phyloP scores from a whole-genome alignment of 2,888 invertebrate species.

The Apotomis betuletana region DNA sequence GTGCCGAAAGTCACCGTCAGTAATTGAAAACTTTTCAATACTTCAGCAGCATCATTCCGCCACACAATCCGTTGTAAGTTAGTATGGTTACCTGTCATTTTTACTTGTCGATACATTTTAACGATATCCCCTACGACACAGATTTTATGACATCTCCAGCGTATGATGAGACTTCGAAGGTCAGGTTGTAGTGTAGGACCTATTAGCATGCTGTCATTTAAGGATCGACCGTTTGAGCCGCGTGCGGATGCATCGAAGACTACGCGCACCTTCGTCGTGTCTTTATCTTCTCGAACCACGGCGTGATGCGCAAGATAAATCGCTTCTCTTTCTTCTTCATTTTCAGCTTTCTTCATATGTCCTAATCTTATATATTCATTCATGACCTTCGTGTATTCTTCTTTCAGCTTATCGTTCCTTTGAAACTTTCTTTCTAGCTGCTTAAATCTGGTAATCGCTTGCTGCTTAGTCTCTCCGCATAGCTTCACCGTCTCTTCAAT shows the following conservation, averaged over 20 bases:
- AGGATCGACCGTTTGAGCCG: slow-evolving; percentile 37
- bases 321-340: not conserved
- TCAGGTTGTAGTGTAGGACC: slow-evolving; percentile 48
- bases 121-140: slow-evolving; percentile 76
- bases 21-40: slow-evolving; percentile 36
- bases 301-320: slow-evolving; percentile 45
- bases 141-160: slow-evolving; percentile 71
- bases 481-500: slow-evolving; percentile 7
- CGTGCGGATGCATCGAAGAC: slow-evolving; percentile 43
- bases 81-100: slow-evolving; percentile 38
- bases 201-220: slow-evolving; percentile 46
- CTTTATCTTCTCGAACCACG: slow-evolving; percentile 44
- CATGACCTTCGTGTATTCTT: too few species aligned
- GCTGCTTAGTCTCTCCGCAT: not conserved
- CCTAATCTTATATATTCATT: too few species aligned
- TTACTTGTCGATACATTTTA: slow-evolving; percentile 51
- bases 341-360: too few species aligned
- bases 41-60: slow-evolving; percentile 4
- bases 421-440: slow-evolving; percentile 1
- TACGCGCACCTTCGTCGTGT: slow-evolving; percentile 44
- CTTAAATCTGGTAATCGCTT: slow-evolving; percentile 7
- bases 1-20: slow-evolving; percentile 25
- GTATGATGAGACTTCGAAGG: slow-evolving; percentile 42
- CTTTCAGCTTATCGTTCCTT: too few species aligned
- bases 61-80: slow-evolving; percentile 38